These are phyloP conservation scores for Paracanthobrama guichenoti DNA, from an alignment of 2,113 vertebrate species.

Conservation along the genomic window DNA sequence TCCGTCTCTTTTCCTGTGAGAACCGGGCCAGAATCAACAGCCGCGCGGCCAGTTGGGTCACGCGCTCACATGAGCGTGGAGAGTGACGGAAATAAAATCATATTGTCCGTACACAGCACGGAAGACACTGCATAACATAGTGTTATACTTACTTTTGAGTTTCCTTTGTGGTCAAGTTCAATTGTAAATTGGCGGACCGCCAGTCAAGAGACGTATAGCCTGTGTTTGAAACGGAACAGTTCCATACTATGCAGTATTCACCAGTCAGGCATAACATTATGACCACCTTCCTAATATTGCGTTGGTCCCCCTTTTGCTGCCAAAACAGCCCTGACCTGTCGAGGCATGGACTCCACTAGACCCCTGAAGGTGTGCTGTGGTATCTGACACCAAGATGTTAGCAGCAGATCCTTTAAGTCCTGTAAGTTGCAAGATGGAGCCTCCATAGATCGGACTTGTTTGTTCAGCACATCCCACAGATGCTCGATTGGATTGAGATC, in stretches of 20 bases:
- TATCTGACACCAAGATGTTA: too few species aligned
- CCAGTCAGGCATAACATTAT: too few species aligned
- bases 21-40: conserved; percentile 24
- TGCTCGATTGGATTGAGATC: too few species aligned
- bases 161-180: not conserved
- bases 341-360: too few species aligned
- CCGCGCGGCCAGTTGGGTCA: not conserved
- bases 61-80: not conserved
- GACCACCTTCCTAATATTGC: too few species aligned
- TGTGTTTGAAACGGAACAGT: not conserved
- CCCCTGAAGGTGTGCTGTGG: too few species aligned
- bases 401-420: too few species aligned
- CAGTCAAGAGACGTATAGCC: not conserved
- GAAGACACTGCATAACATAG: not conserved
- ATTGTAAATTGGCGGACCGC: not conserved
- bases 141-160: not conserved
- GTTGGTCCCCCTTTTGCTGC: too few species aligned
- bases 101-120: not conserved
- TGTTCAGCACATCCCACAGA: too few species aligned
- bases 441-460: too few species aligned
- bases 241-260: not conserved
- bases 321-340: too few species aligned
- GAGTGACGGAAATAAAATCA: conserved; percentile 1
- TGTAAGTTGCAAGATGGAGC: too few species aligned
- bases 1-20: not conserved